Percentiles rank a stretch among this genome's conserved stretches.
These are phyloP conservation scores for Umimayanthus chanpuru DNA, from an alignment of 92 coral and sea anemone species.

Conservation along the genomic window DNA sequence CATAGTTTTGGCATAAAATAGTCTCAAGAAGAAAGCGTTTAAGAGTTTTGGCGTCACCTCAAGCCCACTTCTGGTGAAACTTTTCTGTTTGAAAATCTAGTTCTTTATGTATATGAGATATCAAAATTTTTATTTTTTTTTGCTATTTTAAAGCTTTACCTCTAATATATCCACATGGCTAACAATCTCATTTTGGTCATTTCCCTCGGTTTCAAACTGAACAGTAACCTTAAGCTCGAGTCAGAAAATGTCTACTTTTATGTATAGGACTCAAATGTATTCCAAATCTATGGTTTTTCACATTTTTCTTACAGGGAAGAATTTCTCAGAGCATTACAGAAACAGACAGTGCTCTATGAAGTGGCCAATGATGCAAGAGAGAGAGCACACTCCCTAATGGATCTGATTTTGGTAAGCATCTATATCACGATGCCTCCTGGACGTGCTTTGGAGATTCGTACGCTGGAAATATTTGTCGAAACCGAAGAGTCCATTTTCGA, in stretches of 20 bases:
- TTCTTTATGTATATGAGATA: no score
- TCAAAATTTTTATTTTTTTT: no score
- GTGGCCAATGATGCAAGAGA: not conserved
- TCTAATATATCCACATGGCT: no score
- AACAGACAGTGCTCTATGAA: slow-evolving; percentile 28
- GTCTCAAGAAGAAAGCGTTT: no score
- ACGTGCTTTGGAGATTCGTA: slow-evolving; percentile 29
- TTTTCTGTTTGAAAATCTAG: no score
- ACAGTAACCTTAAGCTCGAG: not conserved
- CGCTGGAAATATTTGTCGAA: slow-evolving; percentile 7
- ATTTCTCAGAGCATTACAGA: slow-evolving; percentile 28
- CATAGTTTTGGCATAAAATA: no score
- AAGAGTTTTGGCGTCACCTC: no score
- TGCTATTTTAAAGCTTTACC: no score
- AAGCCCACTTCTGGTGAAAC: no score
- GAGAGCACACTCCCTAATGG: slow-evolving; percentile 20
- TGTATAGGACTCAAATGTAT: not conserved
- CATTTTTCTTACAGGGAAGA: slow-evolving; percentile 39
- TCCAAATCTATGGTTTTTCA: not conserved
- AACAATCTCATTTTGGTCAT: no score
- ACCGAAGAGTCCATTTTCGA: not conserved
- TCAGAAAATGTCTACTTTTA: not conserved
- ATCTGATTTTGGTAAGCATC: slow-evolving; percentile 14
- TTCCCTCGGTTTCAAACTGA: not conserved
- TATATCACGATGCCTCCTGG: slow-evolving; percentile 23